Percentiles rank a stretch among this genome's conserved stretches.
These are phyloP conservation scores for Ramphastos sulfuratus DNA, from an alignment of 2,113 vertebrate species.

Conservation along the genomic window DNA sequence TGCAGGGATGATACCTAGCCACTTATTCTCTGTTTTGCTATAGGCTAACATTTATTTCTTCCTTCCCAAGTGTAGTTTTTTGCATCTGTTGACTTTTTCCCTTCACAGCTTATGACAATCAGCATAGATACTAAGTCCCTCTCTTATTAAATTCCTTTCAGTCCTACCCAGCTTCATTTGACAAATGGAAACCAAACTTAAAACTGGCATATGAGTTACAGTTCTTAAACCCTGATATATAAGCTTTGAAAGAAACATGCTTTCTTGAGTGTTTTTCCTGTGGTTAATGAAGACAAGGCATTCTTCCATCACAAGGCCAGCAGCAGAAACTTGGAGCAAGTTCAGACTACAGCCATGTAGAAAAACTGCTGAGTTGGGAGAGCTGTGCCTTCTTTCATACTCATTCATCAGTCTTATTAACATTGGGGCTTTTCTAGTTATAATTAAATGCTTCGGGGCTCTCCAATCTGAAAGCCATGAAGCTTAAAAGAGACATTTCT, in stretches of 20 bases:
- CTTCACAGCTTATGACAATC: background rate
- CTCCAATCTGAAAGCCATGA: background rate
- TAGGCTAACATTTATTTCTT: background rate
- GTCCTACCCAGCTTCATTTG: background rate
- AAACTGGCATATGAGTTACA: rapidly evolving
- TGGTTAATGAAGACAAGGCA: background rate
- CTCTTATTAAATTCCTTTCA: background rate
- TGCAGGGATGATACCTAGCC: background rate
- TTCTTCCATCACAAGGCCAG: background rate
- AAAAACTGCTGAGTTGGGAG: background rate
- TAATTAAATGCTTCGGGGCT: background rate
- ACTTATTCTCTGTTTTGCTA: background rate
- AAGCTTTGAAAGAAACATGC: background rate
- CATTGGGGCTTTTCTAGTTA: background rate
- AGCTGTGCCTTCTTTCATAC: background rate
- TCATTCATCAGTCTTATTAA: background rate
- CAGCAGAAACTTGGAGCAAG: background rate
- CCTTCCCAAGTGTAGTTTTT: background rate
- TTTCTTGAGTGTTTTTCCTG: background rate
- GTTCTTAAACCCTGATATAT: background rate
- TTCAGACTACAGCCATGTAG: background rate
- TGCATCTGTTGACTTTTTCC: background rate
- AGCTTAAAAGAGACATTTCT: background rate
- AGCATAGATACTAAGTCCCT: background rate
- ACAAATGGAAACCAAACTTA: background rate